A percentile compares a stretch with the other conserved stretches of the same genome.
Evolutionary conservation across 2,888 invertebrate genomes (phyloP).

Genomic region (Melolontha melolontha): DNA sequence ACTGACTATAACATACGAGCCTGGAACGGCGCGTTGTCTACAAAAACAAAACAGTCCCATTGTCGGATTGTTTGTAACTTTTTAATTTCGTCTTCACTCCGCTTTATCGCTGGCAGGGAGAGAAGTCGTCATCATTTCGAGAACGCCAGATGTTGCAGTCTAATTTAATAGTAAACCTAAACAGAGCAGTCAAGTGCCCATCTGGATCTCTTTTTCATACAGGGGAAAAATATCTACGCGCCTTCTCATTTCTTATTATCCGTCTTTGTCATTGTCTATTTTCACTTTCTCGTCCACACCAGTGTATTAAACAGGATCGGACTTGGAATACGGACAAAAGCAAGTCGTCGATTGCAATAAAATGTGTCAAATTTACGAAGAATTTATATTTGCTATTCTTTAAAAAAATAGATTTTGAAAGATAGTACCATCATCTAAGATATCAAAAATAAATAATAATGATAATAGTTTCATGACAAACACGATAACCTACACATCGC

Average conservation of each 20-base stretch:
- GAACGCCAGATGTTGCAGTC: constrained; percentile 40
- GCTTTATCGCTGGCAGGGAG: constrained; percentile 7
- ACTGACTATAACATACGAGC: not conserved
- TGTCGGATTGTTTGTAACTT: constrained; percentile 20
- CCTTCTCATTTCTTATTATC: constrained; percentile 7
- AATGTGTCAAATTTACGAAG: too few species aligned
- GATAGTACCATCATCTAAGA: too few species aligned
- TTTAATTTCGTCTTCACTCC: constrained; percentile 31
- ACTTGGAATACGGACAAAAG: not conserved
- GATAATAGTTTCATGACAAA: too few species aligned
- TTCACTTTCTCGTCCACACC: constrained; percentile 11
- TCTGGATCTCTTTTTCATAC: constrained; percentile 46
- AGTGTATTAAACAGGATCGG: not conserved
- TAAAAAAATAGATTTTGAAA: too few species aligned
- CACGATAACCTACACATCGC: too few species aligned
- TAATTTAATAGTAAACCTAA: constrained; percentile 49
- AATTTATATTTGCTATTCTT: too few species aligned
- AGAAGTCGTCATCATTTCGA: constrained; percentile 5
- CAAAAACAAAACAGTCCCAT: constrained; percentile 24
- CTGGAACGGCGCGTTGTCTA: constrained; percentile 22
- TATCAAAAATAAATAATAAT: too few species aligned
- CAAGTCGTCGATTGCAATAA: too few species aligned
- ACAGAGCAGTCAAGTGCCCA: constrained; percentile 49
- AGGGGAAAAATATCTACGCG: constrained; percentile 23
- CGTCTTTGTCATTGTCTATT: constrained; percentile 26